A percentile compares a stretch with the other conserved stretches of the same genome.
These are phyloP conservation scores for Hippocampus abdominalis DNA, from an alignment of 2,113 vertebrate genomes.

Conservation along the genomic window DNA sequence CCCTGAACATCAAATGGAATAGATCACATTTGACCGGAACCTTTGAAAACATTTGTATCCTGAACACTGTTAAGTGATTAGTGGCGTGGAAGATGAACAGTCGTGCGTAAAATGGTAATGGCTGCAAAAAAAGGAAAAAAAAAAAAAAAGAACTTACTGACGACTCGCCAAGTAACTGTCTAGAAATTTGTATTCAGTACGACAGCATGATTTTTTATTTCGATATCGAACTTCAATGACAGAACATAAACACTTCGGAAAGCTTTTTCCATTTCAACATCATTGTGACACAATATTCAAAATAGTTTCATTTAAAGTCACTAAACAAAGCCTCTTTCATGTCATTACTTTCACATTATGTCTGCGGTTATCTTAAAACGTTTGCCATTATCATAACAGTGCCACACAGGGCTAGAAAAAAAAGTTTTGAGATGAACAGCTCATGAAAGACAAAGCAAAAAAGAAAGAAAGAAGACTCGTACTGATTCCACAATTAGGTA, in stretches of 20 bases:
- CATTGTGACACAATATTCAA: neutral
- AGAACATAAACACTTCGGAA: neutral
- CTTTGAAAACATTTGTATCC: neutral
- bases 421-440: too few species aligned
- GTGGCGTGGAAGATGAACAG: too few species aligned
- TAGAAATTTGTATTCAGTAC: neutral
- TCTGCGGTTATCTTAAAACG: neutral
- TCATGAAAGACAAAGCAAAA: too few species aligned
- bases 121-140: neutral
- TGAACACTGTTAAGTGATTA: neutral
- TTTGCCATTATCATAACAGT: neutral
- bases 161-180: neutral
- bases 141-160: too few species aligned
- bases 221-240: neutral
- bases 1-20: conserved; percentile 1
- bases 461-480: neutral
- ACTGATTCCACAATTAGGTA: neutral
- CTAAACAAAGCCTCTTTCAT: neutral
- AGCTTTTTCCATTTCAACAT: neutral
- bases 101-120: neutral
- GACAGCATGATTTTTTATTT: neutral
- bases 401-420: neutral
- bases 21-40: neutral
- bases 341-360: neutral
- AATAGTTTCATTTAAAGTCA: neutral